Evolutionary conservation across 2,113 vertebrate genomes (phyloP), one percentile per base, ranked within the genome.

Genomic region (Aptenodytes forsteri): DNA sequence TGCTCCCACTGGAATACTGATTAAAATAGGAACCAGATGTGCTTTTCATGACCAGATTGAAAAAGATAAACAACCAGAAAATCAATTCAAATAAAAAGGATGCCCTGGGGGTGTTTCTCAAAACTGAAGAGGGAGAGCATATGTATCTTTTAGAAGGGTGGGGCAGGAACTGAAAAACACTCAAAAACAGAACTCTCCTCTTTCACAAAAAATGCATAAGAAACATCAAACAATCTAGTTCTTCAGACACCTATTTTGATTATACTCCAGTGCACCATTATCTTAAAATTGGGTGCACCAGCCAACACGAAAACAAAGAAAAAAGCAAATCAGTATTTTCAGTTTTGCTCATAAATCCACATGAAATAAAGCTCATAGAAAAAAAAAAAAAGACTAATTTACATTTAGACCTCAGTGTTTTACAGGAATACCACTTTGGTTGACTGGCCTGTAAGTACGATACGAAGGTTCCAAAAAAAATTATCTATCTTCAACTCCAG

Each of bases 21-120:
- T 98, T 98, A 97, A 97, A 99, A 98, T 98, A 97, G 94, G 96
- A 98, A 98, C 97, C 98, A 98, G 98, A 98, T 98, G 98, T 98
- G 94, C 96, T 98, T 98, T 98, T 98, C 86, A 97, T 95, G 96
- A 97, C 94, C 85, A 98, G 96, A 97, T 75, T 98, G 94, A 95
- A 98, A 97, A 98, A 98, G 94, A 98, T 97, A 98, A 98, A 98
- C 94, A 98, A 98, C 92, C 92, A 98, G 97, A 98, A 98, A 98
- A 98, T 96, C 96, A 98, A 98, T 97, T 98, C 96, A 97, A 97
- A 98, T 97, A 94, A 98, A 96, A 96, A 97, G 96, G 96, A 98
- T 98, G 94, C 95, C 96, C 67, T 69, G 78, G 81, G 97, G 94
- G 87, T 76, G 70, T 97, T 98, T 98, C 97, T 92, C 64, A 93